phyloP scores from a whole-genome alignment of 2,113 vertebrate species.

The Odocoileus hemionus region DNA sequence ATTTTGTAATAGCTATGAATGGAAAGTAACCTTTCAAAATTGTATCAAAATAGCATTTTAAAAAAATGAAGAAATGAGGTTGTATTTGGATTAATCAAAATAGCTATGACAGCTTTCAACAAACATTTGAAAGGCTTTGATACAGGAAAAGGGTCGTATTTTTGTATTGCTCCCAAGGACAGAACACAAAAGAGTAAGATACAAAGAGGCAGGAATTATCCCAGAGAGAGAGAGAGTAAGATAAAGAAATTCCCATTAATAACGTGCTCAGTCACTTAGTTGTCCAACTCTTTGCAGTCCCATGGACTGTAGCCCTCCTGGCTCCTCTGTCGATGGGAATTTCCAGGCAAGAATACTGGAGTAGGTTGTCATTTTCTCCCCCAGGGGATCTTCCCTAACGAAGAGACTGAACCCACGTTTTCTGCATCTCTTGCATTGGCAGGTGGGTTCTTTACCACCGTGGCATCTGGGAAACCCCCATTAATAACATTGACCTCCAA shows the following conservation, averaged over 20 bases:
- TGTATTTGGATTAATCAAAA: background rate
- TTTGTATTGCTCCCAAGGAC: background rate
- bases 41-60: background rate
- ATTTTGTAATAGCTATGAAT: background rate
- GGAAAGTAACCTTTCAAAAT: background rate
- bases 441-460: background rate
- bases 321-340: background rate
- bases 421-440: background rate
- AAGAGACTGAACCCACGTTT: background rate
- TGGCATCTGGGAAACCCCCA: background rate
- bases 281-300: background rate
- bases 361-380: background rate
- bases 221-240: background rate
- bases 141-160: background rate
- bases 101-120: background rate
- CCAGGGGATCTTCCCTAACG: background rate
- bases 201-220: background rate
- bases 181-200: background rate
- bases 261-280: background rate
- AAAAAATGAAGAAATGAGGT: background rate
- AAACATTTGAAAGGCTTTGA: background rate
- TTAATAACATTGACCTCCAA: background rate
- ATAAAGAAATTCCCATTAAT: background rate
- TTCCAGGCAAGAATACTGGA: background rate
- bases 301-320: background rate